phyloP scores from a whole-genome alignment of 37 sponge, comb jelly and placozoan genomes.

The Eunapius fragilis region DNA sequence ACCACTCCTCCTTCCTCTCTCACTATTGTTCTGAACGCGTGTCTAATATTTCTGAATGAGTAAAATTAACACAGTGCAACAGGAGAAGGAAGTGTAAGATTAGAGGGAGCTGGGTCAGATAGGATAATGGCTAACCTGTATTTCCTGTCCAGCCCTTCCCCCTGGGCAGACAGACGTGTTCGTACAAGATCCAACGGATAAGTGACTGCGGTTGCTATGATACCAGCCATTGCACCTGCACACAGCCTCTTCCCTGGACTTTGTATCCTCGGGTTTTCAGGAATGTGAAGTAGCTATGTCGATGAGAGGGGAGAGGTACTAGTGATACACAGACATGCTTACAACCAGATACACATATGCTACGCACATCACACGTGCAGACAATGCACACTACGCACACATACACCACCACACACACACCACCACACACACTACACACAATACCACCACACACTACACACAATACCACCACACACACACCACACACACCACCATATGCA shows the following conservation, averaged over 20 bases:
- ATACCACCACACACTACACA: neutral
- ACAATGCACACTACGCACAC: no score
- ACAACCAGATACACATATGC: neutral
- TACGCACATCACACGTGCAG: neutral
- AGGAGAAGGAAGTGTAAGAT: no score
- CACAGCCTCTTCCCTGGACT: constrained; percentile 39
- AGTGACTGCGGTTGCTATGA: constrained; percentile 57
- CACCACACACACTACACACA: neutral
- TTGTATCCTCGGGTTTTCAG: constrained; percentile 33
- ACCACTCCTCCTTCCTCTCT: constrained; percentile 76
- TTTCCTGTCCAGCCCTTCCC: constrained; percentile 43
- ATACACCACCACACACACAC: no score
- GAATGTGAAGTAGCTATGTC: constrained; percentile 47
- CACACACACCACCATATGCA: neutral
- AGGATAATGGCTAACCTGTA: constrained; percentile 9
- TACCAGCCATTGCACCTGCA: constrained; percentile 76
- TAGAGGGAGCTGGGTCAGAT: neutral
- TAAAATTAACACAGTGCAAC: neutral
- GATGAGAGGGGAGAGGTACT: neutral
- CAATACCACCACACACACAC: neutral
- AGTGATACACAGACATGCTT: neutral
- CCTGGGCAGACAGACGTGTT: constrained; percentile 70
- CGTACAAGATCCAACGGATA: constrained; percentile 78
- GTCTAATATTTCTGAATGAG: constrained; percentile 58
- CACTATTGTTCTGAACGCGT: constrained; percentile 57